Conservation (phyloP, 1,140 invertebrate species). For the Lordiphosa stackelbergi region DNA sequence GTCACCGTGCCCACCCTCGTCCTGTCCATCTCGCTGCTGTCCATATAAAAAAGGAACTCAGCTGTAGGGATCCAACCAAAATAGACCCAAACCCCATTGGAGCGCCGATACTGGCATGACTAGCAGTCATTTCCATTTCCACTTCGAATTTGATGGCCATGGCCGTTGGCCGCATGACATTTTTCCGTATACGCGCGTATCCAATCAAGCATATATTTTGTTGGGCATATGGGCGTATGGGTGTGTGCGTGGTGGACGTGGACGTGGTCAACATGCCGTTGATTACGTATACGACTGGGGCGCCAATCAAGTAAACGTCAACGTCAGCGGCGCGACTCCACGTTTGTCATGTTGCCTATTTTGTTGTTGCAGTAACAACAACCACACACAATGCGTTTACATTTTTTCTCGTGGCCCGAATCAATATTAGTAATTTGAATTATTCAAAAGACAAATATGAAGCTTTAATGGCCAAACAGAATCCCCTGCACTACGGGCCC, state of each 20-base stretch:
- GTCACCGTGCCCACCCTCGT: neutral
- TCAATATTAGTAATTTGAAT: constrained; percentile 78
- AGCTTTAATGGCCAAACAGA: constrained; percentile 77
- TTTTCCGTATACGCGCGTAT: constrained; percentile 73
- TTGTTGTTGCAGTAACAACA: constrained; percentile 27
- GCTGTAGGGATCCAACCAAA: constrained; percentile 41
- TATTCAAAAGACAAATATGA: constrained; percentile 77
- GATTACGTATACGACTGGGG: constrained; percentile 74
- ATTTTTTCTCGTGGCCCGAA: constrained; percentile 70
- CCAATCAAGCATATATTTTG: constrained; percentile 71
- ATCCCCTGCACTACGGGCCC: constrained; percentile 38
- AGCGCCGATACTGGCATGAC: constrained; percentile 59
- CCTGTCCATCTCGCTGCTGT: constrained; percentile 32
- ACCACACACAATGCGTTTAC: constrained; percentile 55
- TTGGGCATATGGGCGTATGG: constrained; percentile 4
- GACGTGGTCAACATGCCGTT: constrained; percentile 74
- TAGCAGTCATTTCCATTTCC: constrained; percentile 57
- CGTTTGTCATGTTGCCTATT: constrained; percentile 49
- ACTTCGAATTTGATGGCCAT: constrained; percentile 54
- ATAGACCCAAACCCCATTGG: constrained; percentile 19
- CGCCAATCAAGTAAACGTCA: constrained; percentile 73
- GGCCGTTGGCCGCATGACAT: constrained; percentile 44
- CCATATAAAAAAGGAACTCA: constrained; percentile 68
- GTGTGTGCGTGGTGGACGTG: constrained; percentile 59
- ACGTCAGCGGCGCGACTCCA: constrained; percentile 49